Base-by-base conservation (phyloP, 2,797 vertebrate species). In the Chaetodon trifasciatus region DNA sequence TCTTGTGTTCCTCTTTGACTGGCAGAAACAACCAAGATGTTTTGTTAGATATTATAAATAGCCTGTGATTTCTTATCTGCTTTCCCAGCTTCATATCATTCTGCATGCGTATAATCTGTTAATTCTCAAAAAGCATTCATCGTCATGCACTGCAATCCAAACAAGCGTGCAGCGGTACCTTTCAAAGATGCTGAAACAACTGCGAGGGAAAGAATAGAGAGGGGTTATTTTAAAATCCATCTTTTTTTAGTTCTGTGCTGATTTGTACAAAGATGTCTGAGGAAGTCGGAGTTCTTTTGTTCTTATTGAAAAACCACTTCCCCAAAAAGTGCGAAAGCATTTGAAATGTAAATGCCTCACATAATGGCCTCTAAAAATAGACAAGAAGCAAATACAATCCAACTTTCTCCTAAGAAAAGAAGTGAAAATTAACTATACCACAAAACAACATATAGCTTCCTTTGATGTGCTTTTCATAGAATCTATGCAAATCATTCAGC, bases 1-100 rank as follows among this genome's bases (percentile, higher is more conserved):
- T 94, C 82, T 79, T 92, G 50, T 79, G 78, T 21, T 95, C 94
- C 2, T 90, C 86, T 90, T 91, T 93, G 37, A 87, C 93, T 95
- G 85, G 0, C 1, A 9, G 19, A 79, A 67, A 79, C 13, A 76
- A 58, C 7, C 42, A 3, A 10, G 1, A 49, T 6, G 37, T 42
- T 53, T 49, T 1, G 47, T 76, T 24, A 49, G 6, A 39, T 21
- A 15, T 57, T 1, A 63, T 1, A 42, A 16, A 49, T 1, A 42
- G 19, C 0, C 16, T 13, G 19, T 21, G 16, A 1, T 55, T 32
- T 46, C 3, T 24, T 23, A 21, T 50, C 39, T 21, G 21, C 16
- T 19, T 16, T 13, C 15, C 63, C 16, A 60, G 1, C 19, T 37
- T 53, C 16, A 24, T 35, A 24, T 62, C 7, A 23, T 44, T 42